Evolutionary conservation across 1,140 invertebrate genomes (phyloP).

Genomic region (Cydia fagiglandana): DNA sequence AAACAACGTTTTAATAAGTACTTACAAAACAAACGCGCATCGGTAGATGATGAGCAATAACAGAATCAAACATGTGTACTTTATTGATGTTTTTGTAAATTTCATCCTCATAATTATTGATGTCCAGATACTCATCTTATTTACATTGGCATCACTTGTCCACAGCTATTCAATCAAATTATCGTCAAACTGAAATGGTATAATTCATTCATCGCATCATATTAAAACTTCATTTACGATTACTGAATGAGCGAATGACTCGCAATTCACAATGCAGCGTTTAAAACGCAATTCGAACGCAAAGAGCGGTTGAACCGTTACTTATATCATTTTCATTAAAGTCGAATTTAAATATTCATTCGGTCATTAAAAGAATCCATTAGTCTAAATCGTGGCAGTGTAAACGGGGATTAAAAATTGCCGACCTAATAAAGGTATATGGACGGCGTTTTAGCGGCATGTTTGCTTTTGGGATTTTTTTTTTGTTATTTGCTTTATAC

Average conservation of each 20-base stretch:
- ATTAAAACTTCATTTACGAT: slow-evolving; percentile 19
- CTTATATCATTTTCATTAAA: slow-evolving; percentile 31
- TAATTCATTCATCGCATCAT: neutral
- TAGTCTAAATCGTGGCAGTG: slow-evolving; percentile 18
- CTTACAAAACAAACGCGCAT: too few species aligned
- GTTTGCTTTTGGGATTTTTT: neutral
- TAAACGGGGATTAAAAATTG: slow-evolving; percentile 23
- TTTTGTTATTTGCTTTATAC: neutral
- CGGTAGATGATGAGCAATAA: too few species aligned
- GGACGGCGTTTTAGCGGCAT: neutral
- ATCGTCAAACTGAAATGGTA: neutral
- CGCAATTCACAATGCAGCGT: slow-evolving; percentile 22
- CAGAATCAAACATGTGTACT: too few species aligned
- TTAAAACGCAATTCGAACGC: slow-evolving; percentile 23
- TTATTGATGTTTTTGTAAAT: too few species aligned
- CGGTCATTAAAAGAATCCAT: slow-evolving; percentile 31
- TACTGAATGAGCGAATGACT: slow-evolving; percentile 7
- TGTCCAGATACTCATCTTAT: neutral
- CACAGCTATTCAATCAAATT: neutral
- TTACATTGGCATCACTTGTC: neutral
- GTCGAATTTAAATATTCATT: slow-evolving; percentile 26
- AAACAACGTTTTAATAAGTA: too few species aligned
- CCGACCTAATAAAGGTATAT: neutral
- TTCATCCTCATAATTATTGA: neutral
- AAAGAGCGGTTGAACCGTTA: slow-evolving; percentile 15